These are phyloP conservation scores for Caerostris extrusa DNA, from an alignment of 1,140 invertebrate genomes.

Conservation along the genomic window DNA sequence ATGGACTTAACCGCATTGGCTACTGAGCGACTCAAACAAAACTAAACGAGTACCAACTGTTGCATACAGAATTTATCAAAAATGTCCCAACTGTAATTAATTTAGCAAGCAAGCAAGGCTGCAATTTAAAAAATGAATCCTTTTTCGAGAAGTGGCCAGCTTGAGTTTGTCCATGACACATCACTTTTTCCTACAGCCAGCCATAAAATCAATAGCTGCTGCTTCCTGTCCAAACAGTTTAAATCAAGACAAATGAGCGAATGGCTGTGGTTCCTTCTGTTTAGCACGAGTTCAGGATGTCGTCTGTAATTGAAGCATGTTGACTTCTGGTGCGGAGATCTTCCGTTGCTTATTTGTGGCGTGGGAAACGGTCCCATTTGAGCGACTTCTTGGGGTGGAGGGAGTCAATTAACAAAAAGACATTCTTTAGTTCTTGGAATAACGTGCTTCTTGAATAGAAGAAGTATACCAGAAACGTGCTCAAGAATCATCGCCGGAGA, in stretches of 20 bases:
- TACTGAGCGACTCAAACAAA: no score
- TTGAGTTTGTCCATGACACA: background rate
- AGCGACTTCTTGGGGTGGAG: background rate
- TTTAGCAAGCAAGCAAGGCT: no score
- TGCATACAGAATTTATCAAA: no score
- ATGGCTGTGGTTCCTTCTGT: background rate
- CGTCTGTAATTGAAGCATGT: background rate
- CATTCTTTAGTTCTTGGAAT: no score
- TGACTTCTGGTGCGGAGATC: background rate
- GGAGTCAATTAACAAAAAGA: background rate
- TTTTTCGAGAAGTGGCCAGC: background rate
- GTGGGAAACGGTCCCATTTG: background rate
- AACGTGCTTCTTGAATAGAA: no score
- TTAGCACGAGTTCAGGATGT: background rate
- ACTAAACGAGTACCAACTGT: no score
- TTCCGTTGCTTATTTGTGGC: background rate
- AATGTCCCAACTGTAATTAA: no score
- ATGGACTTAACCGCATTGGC: no score
- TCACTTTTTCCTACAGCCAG: background rate
- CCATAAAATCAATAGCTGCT: background rate
- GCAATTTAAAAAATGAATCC: background rate
- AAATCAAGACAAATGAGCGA: background rate
- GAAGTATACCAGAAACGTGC: no score
- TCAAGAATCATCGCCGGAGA: no score
- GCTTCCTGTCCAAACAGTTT: background rate